A percentile compares a stretch with the other conserved stretches of the same genome.
Conservation (phyloP, 2,113 vertebrate genomes). For the Ariopsis seemanni region DNA sequence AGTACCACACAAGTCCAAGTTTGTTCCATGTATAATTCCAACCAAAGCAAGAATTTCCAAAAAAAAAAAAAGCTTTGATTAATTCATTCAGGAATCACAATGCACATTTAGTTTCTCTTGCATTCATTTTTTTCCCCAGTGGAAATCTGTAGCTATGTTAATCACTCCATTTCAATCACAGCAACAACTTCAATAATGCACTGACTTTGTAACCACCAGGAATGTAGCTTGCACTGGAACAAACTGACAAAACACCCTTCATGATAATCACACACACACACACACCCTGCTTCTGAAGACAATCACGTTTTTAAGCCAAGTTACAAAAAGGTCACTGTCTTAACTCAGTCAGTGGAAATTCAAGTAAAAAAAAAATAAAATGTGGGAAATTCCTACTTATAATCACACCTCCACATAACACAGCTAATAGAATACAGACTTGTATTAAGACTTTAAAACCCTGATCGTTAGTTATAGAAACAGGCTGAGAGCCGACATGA, state of each 20-base stretch:
- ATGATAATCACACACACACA: neutral
- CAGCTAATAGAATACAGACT: constrained; percentile 14
- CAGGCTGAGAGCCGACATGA: neutral
- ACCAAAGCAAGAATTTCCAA: neutral
- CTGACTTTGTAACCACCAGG: neutral
- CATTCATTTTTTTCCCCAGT: neutral
- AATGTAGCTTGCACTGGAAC: neutral
- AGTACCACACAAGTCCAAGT: constrained; percentile 39
- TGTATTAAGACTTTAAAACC: neutral
- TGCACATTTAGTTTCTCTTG: neutral
- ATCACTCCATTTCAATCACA: neutral
- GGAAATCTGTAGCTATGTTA: neutral
- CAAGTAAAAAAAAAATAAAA: neutral
- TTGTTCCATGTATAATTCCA: constrained; percentile 37
- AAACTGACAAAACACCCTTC: neutral
- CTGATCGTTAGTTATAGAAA: neutral
- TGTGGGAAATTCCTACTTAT: neutral
- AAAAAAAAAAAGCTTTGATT: too few species aligned
- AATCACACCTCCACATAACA: neutral
- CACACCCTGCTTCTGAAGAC: neutral
- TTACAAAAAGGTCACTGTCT: neutral
- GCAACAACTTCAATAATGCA: neutral
- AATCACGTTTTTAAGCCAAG: neutral
- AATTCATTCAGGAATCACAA: neutral
- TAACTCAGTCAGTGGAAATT: constrained; percentile 7